Percentiles rank a stretch among this genome's conserved stretches.
Evolutionary conservation across 2,113 vertebrate genomes (phyloP).

Genomic region (Lampris megalopsis): DNA sequence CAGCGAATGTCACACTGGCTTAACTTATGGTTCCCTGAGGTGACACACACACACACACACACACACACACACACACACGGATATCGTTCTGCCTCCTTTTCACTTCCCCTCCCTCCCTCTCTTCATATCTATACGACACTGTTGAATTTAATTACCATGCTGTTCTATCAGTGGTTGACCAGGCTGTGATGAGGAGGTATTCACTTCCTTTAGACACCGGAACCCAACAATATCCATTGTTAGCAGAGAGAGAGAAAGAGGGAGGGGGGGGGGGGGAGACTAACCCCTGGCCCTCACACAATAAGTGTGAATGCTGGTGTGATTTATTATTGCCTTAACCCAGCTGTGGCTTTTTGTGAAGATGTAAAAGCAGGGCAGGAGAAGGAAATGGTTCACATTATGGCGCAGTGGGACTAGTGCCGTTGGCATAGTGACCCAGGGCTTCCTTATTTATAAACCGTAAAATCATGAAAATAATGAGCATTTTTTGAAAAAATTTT

Average conservation of each 20-base stretch:
- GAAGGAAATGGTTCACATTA: constrained; percentile 10
- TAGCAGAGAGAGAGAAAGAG: neutral
- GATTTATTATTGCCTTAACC: constrained; percentile 17
- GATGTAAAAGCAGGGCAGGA: constrained; percentile 11
- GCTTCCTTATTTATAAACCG: constrained; percentile 18
- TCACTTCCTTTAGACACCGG: constrained; percentile 49
- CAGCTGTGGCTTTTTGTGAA: constrained; percentile 16
- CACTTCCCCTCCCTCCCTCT: constrained; percentile 1
- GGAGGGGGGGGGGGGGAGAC: too few relatives aligned
- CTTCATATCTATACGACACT: constrained; percentile 24
- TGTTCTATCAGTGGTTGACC: constrained; percentile 35
- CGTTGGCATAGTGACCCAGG: constrained; percentile 9
- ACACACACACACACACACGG: constrained; percentile 31
- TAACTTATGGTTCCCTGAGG: constrained; percentile 32
- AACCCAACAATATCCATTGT: constrained; percentile 34
- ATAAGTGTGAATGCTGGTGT: constrained; percentile 24
- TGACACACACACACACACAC: constrained; percentile 3
- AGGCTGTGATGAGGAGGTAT: constrained; percentile 26
- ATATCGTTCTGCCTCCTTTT: constrained; percentile 30
- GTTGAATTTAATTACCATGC: constrained; percentile 40
- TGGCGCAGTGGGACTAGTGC: neutral
- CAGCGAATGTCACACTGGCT: constrained; percentile 41
- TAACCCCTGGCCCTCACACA: constrained; percentile 10
- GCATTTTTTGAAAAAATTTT: neutral
- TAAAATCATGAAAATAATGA: constrained; percentile 36